A percentile compares a stretch with the other conserved stretches of the same genome.
Conservation (phyloP, 1,140 invertebrate genomes). For the Pseudomyrmex cubaensis region DNA sequence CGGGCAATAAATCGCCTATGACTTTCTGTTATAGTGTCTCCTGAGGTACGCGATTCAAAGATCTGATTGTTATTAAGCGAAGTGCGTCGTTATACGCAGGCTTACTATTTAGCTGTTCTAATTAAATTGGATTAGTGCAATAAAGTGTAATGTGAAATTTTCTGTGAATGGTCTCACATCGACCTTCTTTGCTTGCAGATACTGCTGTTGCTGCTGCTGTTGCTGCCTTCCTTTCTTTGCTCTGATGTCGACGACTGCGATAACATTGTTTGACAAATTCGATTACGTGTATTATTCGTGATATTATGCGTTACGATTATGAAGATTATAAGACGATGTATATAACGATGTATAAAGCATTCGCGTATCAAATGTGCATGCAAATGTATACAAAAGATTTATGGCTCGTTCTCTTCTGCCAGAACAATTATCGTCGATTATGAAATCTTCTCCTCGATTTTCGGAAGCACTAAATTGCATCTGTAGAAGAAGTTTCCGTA, state of each 20-base stretch:
- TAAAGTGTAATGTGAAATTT: constrained; percentile 71
- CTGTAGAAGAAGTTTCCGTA: constrained; percentile 14
- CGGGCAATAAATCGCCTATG: constrained; percentile 66
- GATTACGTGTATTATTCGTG: constrained; percentile 7
- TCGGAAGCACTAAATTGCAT: constrained; percentile 1
- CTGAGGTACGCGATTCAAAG: neutral
- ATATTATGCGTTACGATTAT: neutral
- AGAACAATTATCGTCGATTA: constrained; percentile 1
- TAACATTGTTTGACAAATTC: constrained; percentile 59
- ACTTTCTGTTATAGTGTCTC: constrained; percentile 23
- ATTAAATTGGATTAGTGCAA: constrained; percentile 73
- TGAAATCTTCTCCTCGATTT: constrained; percentile 24
- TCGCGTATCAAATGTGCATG: neutral
- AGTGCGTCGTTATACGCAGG: constrained; percentile 68
- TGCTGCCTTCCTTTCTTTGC: neutral
- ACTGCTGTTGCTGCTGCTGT: too few relatives aligned
- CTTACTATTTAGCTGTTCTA: constrained; percentile 72
- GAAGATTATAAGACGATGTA: too few relatives aligned
- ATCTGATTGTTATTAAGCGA: constrained; percentile 70
- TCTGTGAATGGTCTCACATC: constrained; percentile 67
- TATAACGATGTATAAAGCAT: too few relatives aligned
- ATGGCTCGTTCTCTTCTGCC: neutral
- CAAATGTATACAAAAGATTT: neutral
- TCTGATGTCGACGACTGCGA: constrained; percentile 36
- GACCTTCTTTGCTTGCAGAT: neutral